Evolutionary conservation across 2,888 invertebrate species (phyloP), one percentile per base, ranked within the genome.

Genomic region (Drosophila vallismaia): DNA sequence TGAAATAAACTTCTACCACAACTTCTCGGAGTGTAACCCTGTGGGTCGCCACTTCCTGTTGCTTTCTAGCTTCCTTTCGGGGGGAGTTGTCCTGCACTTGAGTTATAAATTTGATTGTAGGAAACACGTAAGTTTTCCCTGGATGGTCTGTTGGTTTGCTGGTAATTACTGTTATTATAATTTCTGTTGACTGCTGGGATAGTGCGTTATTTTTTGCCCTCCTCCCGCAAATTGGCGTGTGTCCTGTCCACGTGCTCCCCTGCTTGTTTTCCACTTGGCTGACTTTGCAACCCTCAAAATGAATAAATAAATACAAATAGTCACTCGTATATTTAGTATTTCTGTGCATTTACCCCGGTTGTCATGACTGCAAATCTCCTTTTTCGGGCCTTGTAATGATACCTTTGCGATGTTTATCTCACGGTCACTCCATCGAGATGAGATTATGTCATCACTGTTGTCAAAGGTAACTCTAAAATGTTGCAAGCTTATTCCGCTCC

Each of bases 151-250:
- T 59, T 57, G 75, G 60, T 56, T 69, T 62, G 64, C 72, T 71
- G 62, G 83, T 84, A 84, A 84, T 84, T 84, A 84, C 81, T 76
- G 81, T 85, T 85, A 85, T 84, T 84, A 84, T 83, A 83, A 85
- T 85, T 84, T 84, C 83, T 79, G 81, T 77, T 85, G 85, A 84
- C 83, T 85, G 80, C 78, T 58, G 70, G 69, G 58, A 36, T 28
- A 45, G 64, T n/a, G 38, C 4, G 53, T 50, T 53, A 50, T 36
- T 6, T n/a, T 36, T 9, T 19, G 29, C 29, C 36, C 3, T 19
- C 31, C 40, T 45, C 52, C 48, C 51, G 46, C 55, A 9, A n/a
- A 46, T 33, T 55, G 66, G 72, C 72, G 68, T 73, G 71, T 60
- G 73, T 62, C 60, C 50, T 70, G 77, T 63, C 62, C 77, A 82